Base-by-base conservation (phyloP, 2,888 invertebrate genomes). In the Dendrolimus houi region DNA sequence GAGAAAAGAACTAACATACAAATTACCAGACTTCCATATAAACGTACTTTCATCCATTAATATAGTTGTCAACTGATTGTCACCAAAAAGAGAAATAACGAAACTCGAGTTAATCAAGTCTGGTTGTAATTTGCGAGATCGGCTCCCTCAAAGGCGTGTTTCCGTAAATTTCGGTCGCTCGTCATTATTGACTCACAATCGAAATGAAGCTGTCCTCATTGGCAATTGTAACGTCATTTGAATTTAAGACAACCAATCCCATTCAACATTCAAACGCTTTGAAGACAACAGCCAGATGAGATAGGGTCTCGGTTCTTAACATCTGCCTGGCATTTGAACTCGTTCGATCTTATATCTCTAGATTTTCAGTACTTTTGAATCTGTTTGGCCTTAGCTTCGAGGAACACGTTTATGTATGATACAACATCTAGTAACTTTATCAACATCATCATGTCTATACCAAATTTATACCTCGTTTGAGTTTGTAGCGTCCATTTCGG, bases 221-320 rank as follows among this genome's bases (percentile, higher is more conserved):
- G 79, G 81, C 87, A 87, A 90, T 89, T 90, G 90, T 90, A 87
- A 83, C 81, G 90, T 88, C 90, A 80, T 85, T 85, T 88, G 79
- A 83, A 82, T 82, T 82, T 74, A 75, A 80, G 87, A 87, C 87
- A 85, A 81, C 75, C 81, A 72, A 77, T 76, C 78, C 89, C 87
- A 89, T 90, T 87, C 81, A 87, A 72, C 81, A 77, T 85, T 85
- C 86, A 84, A 84, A 81, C 79, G 77, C 79, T 77, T 74, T 63
- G 71, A 67, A 67, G 66, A 66, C 74, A 47, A 47, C 47, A 10
- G 9, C 9, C 47, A 12, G 47, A 47, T 47, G 47, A 47, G 56
- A 52, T 58, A 56, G 62, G 59, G 57, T 64, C 61, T 61, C 64
- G 57, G 57, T 59, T 63, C 66, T 69, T 65, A 65, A 65, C 64